Evolutionary conservation across 1,140 invertebrate species (phyloP).

Genomic region (Stegodyphus dumicola): DNA sequence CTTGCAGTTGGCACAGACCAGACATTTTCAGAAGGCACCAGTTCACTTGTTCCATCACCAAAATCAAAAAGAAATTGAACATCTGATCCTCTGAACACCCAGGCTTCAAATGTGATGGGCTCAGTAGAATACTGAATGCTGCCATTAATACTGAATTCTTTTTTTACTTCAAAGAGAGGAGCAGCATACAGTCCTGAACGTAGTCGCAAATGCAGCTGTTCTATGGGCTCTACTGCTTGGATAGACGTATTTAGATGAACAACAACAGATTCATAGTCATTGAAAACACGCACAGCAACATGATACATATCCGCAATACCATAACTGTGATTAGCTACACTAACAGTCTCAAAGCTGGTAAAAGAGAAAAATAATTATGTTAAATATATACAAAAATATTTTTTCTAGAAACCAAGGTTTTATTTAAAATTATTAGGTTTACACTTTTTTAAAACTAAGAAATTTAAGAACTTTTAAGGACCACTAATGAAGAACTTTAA

Average conservation of each 20-base stretch:
- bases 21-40: conserved; percentile 16
- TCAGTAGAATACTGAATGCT: conserved; percentile 3
- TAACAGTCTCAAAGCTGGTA: conserved; percentile 12
- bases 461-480: no score
- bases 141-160: background rate
- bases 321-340: conserved; percentile 46
- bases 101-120: conserved; percentile 39
- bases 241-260: conserved; percentile 36
- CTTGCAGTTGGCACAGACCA: conserved; percentile 26
- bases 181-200: conserved; percentile 11
- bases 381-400: no score
- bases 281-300: conserved; percentile 15
- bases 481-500: no score
- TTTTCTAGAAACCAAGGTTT: no score
- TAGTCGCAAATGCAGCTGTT: conserved; percentile 14
- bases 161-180: background rate
- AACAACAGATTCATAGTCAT: conserved; percentile 9
- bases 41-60: conserved; percentile 30
- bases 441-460: no score
- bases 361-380: background rate
- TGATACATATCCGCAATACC: conserved; percentile 49
- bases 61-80: conserved; percentile 57
- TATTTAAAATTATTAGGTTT: no score
- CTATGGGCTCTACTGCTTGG: conserved; percentile 47
- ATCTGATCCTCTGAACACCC: conserved; percentile 50